Conservation (phyloP, 92 coral and sea anemone species). For the Phymanthus crucifer region DNA sequence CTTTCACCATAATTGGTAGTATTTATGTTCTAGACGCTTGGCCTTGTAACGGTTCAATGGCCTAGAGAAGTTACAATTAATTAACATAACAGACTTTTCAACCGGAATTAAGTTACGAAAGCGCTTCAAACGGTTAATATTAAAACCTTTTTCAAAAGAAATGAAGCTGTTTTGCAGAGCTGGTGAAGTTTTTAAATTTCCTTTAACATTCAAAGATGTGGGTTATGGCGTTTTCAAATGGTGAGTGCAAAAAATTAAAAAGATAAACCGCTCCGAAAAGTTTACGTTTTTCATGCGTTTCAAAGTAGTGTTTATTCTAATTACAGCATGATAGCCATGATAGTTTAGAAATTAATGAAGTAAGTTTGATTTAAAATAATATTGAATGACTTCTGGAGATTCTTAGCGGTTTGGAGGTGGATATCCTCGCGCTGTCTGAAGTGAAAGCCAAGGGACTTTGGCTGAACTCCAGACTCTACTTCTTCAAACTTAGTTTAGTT, state of each 20-base stretch:
- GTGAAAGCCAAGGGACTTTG: not conserved
- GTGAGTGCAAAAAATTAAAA: not conserved
- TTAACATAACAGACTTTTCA: not conserved
- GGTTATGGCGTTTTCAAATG: not conserved
- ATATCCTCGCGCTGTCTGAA: no score
- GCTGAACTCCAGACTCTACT: not conserved
- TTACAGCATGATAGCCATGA: no score
- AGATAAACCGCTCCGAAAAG: no score
- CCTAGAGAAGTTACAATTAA: not conserved
- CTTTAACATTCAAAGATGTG: not conserved
- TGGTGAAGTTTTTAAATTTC: not conserved
- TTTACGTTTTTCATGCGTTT: not conserved
- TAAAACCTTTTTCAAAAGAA: not conserved
- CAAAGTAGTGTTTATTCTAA: not conserved
- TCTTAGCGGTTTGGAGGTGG: no score
- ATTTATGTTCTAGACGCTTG: not conserved
- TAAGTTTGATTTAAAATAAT: no score
- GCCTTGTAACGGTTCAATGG: not conserved
- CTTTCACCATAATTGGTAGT: not conserved
- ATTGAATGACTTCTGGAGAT: no score
- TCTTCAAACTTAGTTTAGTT: no score
- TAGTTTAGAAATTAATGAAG: no score
- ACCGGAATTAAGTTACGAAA: not conserved
- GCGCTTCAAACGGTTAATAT: not conserved
- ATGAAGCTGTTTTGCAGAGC: not conserved